Evolutionary conservation across 2,113 vertebrate genomes (phyloP).

Genomic region (Cyphomyrus discorhynchus): DNA sequence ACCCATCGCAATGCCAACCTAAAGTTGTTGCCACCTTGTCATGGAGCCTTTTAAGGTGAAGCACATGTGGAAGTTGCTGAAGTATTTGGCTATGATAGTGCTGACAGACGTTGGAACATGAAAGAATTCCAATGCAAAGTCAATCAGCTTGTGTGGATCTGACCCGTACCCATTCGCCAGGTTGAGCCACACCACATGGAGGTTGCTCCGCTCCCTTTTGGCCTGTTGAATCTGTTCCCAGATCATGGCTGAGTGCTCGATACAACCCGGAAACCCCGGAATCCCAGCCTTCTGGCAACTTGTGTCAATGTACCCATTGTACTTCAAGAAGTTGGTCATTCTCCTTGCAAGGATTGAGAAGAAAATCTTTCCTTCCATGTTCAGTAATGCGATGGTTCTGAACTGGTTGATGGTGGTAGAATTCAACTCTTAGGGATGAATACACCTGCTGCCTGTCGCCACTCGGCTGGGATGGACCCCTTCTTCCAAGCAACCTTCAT

Average conservation of each 20-base stretch:
- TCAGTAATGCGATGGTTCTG: too few species aligned
- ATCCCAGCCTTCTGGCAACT: constrained; percentile 19
- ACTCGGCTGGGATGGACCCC: constrained; percentile 11
- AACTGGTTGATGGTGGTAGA: neutral
- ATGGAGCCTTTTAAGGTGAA: neutral
- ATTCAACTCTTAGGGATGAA: constrained; percentile 8
- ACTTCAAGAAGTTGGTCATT: too few species aligned
- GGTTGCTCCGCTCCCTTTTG: neutral
- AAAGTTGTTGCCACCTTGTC: neutral
- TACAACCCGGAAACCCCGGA: neutral
- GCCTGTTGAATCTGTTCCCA: neutral
- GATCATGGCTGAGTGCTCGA: neutral
- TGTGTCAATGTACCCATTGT: constrained; percentile 5
- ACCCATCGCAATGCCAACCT: neutral
- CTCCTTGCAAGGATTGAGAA: too few species aligned
- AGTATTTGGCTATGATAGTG: neutral
- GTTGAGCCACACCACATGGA: neutral
- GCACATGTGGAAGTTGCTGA: neutral
- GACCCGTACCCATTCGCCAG: constrained; percentile 13
- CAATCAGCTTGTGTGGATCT: constrained; percentile 9
- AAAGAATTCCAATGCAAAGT: constrained; percentile 16
- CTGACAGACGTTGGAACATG: neutral
- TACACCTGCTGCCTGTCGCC: neutral
- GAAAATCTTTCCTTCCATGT: too few species aligned
- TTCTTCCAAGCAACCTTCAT: constrained; percentile 24